Evolutionary conservation across 1,140 invertebrate species (phyloP), one percentile per base, ranked within the genome.

Genomic region (Leptoteleia sp.): DNA sequence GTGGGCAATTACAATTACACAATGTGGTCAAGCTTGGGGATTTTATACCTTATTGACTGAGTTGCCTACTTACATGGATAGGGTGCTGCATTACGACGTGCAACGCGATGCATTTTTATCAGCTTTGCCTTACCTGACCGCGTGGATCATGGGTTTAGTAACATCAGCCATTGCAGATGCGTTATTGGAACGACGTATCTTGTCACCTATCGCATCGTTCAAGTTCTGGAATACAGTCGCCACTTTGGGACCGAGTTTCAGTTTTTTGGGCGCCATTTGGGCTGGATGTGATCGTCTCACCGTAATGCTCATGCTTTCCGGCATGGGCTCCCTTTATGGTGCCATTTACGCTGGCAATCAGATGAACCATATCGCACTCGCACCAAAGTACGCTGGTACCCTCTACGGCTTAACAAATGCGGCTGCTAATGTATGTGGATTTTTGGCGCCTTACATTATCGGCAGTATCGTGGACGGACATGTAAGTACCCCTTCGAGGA

Each of bases 11-110:
- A 88, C 94, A 4, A 91, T 95, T 9, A 95, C 96, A 4, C 96
- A 98, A 85, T 96, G 97, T 84, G 96, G 96, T 37, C 95, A 97
- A 82, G 93, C 96, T 40, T 99, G 97, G 96, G 95, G 95, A 2
- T 98, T 97, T 89, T 98, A 98, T 89, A 99, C 96, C 11, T 94
- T 98, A 82, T 90, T 99, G 3, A 98, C 96, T 0, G 96, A 97
- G 84, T 86, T 99, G 43, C 97, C 98, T 1, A 96, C 95, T 0
- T 99, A 98, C 82, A 96, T 99, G 94, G 94, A 94, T 76, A 94
- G 96, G 88, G 95, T 98, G 64, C 90, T 99, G 35, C 94, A 97
- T 84, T 97, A 96, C 80, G 92, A 97, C 81, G 94, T 98, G 45
- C 92, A 96, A 86, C 70, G 82, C 15, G 80, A 90, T 29, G 85